Evolutionary conservation across 1,140 invertebrate species (phyloP).

Genomic region (Prorops nasuta): DNA sequence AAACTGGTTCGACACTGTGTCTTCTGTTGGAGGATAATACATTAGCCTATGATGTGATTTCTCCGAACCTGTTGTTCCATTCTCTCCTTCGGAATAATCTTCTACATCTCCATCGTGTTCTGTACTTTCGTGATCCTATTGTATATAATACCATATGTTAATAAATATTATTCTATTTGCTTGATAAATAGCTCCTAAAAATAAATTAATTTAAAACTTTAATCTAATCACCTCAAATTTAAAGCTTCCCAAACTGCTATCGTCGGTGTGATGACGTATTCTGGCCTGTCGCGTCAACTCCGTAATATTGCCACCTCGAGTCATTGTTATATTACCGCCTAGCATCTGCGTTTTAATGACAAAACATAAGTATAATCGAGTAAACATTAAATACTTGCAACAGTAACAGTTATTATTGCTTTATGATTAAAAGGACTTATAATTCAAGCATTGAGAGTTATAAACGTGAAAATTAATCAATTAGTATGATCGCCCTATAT

Average conservation of each 20-base stretch:
- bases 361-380: too few relatives aligned
- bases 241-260: slow-evolving; percentile 69
- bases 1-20: slow-evolving; percentile 68
- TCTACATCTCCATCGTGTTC: slow-evolving; percentile 86
- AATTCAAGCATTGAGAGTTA: too few relatives aligned
- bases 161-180: too few relatives aligned
- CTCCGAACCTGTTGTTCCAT: slow-evolving; percentile 70
- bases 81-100: slow-evolving; percentile 80
- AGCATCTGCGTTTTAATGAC: slow-evolving; percentile 42
- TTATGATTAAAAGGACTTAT: too few relatives aligned
- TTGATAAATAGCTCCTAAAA: too few relatives aligned
- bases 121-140: slow-evolving; percentile 70
- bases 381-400: too few relatives aligned
- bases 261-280: slow-evolving; percentile 67
- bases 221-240: slow-evolving; percentile 74
- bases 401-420: too few relatives aligned
- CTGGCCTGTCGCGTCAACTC: slow-evolving; percentile 55
- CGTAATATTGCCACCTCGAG: slow-evolving; percentile 51
- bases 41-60: slow-evolving; percentile 59
- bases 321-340: slow-evolving; percentile 53
- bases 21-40: slow-evolving; percentile 56
- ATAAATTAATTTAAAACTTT: too few relatives aligned
- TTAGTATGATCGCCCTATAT: slow-evolving; percentile 18
- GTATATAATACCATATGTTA: too few relatives aligned
- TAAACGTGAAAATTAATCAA: slow-evolving; percentile 19